Evolutionary conservation across 2,888 invertebrate species (phyloP).

Genomic region (Ophioninae sp.): DNA sequence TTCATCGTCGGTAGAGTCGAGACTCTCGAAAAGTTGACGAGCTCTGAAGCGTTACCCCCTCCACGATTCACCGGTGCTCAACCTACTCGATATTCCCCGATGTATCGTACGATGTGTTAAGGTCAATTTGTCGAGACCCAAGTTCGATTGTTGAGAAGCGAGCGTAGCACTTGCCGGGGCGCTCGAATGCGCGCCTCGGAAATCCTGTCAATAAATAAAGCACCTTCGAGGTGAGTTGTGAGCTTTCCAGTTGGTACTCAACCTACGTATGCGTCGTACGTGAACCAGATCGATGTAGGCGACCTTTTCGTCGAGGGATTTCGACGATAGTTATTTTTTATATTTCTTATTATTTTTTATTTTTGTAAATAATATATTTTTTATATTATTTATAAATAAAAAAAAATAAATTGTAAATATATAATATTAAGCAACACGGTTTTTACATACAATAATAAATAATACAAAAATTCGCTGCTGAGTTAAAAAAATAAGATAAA

Average conservation of each 20-base stretch:
- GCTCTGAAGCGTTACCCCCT: background rate
- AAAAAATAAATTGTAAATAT: no score
- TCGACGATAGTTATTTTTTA: background rate
- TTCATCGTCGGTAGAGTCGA: slow-evolving; percentile 18
- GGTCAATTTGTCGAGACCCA: background rate
- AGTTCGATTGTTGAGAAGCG: slow-evolving; percentile 1
- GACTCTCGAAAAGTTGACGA: slow-evolving; percentile 10
- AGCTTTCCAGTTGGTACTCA: background rate
- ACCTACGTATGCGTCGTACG: background rate
- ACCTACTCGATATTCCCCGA: background rate
- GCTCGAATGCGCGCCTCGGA: background rate
- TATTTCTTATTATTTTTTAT: background rate
- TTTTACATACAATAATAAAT: no score
- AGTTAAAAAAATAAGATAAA: no score
- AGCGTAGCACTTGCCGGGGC: background rate
- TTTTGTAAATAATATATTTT: background rate
- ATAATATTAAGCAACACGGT: no score
- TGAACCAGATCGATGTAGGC: background rate
- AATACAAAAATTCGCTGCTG: no score
- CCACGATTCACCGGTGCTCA: background rate
- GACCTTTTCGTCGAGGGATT: background rate
- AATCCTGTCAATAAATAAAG: background rate
- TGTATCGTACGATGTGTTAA: background rate
- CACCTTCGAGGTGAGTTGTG: slow-evolving; percentile 3
- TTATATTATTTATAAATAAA: background rate